Percentiles rank a stretch among this genome's conserved stretches.
phyloP scores from a whole-genome alignment of 1,140 invertebrate genomes.

The Saxidomus purpurata region DNA sequence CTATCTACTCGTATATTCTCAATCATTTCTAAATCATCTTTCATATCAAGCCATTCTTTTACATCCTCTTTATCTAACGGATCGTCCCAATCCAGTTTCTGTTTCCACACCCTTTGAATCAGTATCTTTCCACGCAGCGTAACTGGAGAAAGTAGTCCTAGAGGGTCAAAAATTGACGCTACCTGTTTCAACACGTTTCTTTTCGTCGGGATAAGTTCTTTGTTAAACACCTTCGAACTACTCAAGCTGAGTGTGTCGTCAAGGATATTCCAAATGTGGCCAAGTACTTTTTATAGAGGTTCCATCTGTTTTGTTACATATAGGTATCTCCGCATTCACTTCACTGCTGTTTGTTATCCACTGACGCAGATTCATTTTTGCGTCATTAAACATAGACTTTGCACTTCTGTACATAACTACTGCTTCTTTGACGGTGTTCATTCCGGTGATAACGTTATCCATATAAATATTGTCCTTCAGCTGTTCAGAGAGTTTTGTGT shows the following conservation, averaged over 20 bases:
- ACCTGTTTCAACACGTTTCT: background rate
- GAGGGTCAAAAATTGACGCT: constrained; percentile 15
- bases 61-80: background rate
- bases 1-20: background rate
- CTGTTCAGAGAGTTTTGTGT: background rate
- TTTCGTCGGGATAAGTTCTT: background rate
- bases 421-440: constrained; percentile 16
- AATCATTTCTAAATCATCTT: background rate
- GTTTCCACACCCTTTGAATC: background rate
- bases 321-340: background rate
- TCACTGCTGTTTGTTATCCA: background rate
- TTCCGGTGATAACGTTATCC: constrained; percentile 22
- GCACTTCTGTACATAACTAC: background rate
- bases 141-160: constrained; percentile 7
- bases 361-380: constrained; percentile 36
- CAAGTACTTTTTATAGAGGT: background rate
- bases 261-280: constrained; percentile 1
- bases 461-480: constrained; percentile 28
- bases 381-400: constrained; percentile 19
- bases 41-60: background rate
- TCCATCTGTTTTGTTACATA: background rate
- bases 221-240: background rate
- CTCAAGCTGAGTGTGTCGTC: background rate
- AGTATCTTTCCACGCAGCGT: constrained; percentile 7
- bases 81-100: constrained; percentile 39